These are phyloP conservation scores for Ia io DNA, from an alignment of 2,113 vertebrate genomes.

Conservation along the genomic window DNA sequence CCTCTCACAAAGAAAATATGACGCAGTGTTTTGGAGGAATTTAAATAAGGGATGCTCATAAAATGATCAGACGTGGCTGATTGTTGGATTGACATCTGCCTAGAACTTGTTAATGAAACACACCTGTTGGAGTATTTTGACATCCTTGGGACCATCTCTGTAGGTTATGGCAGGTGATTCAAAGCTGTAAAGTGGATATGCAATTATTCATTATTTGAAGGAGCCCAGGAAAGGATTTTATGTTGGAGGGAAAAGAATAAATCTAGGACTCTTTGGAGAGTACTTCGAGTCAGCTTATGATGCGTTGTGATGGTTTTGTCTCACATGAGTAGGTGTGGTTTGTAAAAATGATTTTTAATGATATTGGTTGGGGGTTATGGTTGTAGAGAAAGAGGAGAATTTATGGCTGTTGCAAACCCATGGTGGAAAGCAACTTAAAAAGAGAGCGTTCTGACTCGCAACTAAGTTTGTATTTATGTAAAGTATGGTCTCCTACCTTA, in stretches of 20 bases:
- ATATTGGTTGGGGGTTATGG: slow-evolving; percentile 61
- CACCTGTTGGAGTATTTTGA: background rate
- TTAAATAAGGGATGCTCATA: background rate
- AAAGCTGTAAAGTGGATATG: background rate
- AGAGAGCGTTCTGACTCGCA: slow-evolving; percentile 79
- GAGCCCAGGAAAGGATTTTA: slow-evolving; percentile 71
- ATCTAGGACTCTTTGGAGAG: slow-evolving; percentile 66
- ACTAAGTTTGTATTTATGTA: slow-evolving; percentile 84
- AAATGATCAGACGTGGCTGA: background rate
- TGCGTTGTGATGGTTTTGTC: slow-evolving; percentile 64
- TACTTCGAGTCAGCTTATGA: slow-evolving; percentile 64
- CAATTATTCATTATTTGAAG: background rate
- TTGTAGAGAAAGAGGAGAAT: slow-evolving; percentile 70
- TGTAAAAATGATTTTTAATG: slow-evolving; percentile 56
- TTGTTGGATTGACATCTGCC: background rate
- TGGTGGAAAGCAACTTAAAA: slow-evolving; percentile 69
- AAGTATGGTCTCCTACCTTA: slow-evolving; percentile 79
- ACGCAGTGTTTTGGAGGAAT: slow-evolving; percentile 22
- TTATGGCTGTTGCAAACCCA: slow-evolving; percentile 72
- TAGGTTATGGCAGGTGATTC: background rate
- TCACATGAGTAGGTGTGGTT: background rate
- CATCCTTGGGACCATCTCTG: background rate
- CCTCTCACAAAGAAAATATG: background rate
- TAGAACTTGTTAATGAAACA: background rate
- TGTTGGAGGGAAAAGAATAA: slow-evolving; percentile 66